phyloP scores from a whole-genome alignment of 1,140 invertebrate genomes.

The Orussus abietinus region DNA sequence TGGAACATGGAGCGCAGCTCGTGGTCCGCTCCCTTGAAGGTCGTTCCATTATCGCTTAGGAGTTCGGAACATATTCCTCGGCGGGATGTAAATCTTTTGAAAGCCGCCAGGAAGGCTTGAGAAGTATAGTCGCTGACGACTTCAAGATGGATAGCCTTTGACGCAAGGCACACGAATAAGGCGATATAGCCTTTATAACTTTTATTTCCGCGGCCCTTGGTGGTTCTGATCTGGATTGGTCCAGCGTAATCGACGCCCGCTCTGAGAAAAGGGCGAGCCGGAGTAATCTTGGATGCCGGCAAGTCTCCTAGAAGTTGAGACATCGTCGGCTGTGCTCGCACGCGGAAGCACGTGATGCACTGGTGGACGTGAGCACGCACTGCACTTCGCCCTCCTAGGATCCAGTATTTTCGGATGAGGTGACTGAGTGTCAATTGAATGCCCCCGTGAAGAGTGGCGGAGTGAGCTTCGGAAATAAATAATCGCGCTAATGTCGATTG shows the following conservation, averaged over 20 bases:
- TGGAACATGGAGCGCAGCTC: slow-evolving; percentile 8
- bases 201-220: not conserved
- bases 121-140: slow-evolving; percentile 22
- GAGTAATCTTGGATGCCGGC: slow-evolving; percentile 24
- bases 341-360: slow-evolving; percentile 17
- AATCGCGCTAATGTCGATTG: slow-evolving; percentile 18
- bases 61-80: slow-evolving; percentile 19
- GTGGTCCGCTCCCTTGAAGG: slow-evolving; percentile 17
- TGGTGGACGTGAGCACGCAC: slow-evolving; percentile 15
- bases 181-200: slow-evolving; percentile 19
- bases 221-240: slow-evolving; percentile 9
- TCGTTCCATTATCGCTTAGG: slow-evolving; percentile 28
- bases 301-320: slow-evolving; percentile 38
- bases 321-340: slow-evolving; percentile 27
- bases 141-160: slow-evolving; percentile 28
- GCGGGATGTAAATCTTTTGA: slow-evolving; percentile 26
- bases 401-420: slow-evolving; percentile 27
- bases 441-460: slow-evolving; percentile 19
- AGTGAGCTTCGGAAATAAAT: slow-evolving; percentile 15
- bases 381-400: slow-evolving; percentile 15
- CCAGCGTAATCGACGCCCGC: slow-evolving; percentile 32
- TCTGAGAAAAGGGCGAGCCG: slow-evolving; percentile 22
- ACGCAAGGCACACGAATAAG: slow-evolving; percentile 22
- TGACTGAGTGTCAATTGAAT: slow-evolving; percentile 17
- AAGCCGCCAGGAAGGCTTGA: slow-evolving; percentile 21